Evolutionary conservation across 2,888 invertebrate species (phyloP).

Genomic region (Pasiphila rectangulata): DNA sequence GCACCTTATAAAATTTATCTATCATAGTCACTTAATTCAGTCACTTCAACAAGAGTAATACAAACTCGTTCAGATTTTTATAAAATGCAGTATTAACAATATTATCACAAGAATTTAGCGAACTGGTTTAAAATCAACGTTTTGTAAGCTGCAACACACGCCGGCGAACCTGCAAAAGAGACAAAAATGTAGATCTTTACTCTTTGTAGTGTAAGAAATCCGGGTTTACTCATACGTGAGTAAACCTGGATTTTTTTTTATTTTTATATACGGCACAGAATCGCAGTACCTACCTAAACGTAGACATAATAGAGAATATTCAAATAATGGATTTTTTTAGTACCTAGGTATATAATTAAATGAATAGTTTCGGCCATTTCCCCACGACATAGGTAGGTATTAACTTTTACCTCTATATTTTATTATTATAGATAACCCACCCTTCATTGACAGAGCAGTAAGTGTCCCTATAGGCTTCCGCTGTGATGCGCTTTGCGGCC

Average conservation of each 20-base stretch:
- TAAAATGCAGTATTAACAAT: conserved; percentile 3
- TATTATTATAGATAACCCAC: no score
- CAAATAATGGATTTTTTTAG: no score
- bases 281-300: no score
- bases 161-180: conserved; percentile 65
- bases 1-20: conserved; percentile 16
- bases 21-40: conserved; percentile 21
- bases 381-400: no score
- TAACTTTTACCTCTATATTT: no score
- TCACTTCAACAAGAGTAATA: conserved; percentile 22
- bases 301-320: no score
- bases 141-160: conserved; percentile 55
- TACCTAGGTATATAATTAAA: no score
- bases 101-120: conserved; percentile 22
- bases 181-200: conserved; percentile 3
- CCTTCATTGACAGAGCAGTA: conserved; percentile 57
- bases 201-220: no score
- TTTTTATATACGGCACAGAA: no score
- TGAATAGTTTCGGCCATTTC: no score
- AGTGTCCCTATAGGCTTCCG: conserved; percentile 45
- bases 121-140: conserved; percentile 9
- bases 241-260: no score
- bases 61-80: conserved; percentile 10
- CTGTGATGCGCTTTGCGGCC: conserved; percentile 17
- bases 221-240: no score